Evolutionary conservation across 2,888 invertebrate genomes (phyloP), one percentile per base, ranked within the genome.

Genomic region (Pogonocherus hispidulus): DNA sequence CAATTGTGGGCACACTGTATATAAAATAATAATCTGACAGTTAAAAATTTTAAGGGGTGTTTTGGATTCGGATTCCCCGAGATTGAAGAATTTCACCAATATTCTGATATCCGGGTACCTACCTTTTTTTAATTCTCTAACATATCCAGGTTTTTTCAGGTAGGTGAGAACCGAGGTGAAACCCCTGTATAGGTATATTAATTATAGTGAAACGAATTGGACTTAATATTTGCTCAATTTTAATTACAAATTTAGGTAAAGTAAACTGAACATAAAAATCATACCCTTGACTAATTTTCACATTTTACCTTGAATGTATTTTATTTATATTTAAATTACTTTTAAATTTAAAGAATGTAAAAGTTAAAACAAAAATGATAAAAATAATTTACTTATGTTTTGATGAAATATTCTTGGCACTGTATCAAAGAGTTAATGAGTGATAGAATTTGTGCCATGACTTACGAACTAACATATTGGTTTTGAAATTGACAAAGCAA

Each of bases 371-470:
- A 14, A 35, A 35, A 20, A 41, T 20, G 37, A 55, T 55, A 55
- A 55, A 41, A 55, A 55, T 55, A 41, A 55, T 41, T 2, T 49
- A 49, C 23, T 11, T 23, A 51, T 23, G 32, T 20, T 37, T 55
- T 41, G 41, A 19, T 55, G 55, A 35, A 37, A 37, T 20, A 20
- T 55, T 41, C 19, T 55, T 55, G 55, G 55, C 55, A 55, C 4
- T 1, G 6, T 14, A 11, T 55, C 55, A 55, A 41, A 11, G n/a
- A 37, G 1, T 55, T 20, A 41, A 41, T 19, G 41, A 55, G 23
- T 51, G 49, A 51, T 23, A 19, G 20, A 14, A 14, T 23, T 5
- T 11, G 22, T 51, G n/a, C n/a, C n/a, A n/a, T n/a, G n/a, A n/a
- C n/a, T n/a, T n/a, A n/a, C n/a, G n/a, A n/a, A n/a, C n/a, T n/a